Percentiles rank a stretch among this genome's conserved stretches.
These are phyloP conservation scores for Xanthorhoe spadicearia DNA, from an alignment of 2,888 invertebrate genomes.

Conservation along the genomic window DNA sequence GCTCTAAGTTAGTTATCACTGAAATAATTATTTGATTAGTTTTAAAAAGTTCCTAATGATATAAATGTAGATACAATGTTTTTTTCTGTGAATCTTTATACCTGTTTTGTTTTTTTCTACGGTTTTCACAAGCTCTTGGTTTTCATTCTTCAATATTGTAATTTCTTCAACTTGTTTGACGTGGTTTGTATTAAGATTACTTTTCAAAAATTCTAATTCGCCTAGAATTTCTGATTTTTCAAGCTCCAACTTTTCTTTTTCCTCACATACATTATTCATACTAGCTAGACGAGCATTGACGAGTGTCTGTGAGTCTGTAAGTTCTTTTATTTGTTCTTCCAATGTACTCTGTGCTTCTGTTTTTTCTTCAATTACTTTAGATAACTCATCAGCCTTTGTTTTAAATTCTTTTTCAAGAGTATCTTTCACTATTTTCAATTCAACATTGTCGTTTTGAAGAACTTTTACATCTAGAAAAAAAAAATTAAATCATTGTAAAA, in stretches of 20 bases:
- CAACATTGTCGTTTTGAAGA: slow-evolving; percentile 49
- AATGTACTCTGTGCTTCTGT: slow-evolving; percentile 48
- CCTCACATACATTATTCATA: slow-evolving; percentile 53
- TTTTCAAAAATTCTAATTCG: slow-evolving; percentile 36
- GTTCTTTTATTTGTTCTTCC: slow-evolving; percentile 51
- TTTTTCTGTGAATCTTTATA: slow-evolving; percentile 30
- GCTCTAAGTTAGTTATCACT: slow-evolving; percentile 61
- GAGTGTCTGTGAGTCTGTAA: slow-evolving; percentile 51
- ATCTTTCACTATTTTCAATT: slow-evolving; percentile 45
- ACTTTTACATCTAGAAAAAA: slow-evolving; percentile 48
- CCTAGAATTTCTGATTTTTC: slow-evolving; percentile 39
- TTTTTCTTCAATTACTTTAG: slow-evolving; percentile 43
- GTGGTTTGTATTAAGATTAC: slow-evolving; percentile 32
- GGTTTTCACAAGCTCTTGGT: slow-evolving; percentile 42
- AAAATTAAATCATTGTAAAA: slow-evolving; percentile 14
- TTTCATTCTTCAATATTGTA: slow-evolving; percentile 44
- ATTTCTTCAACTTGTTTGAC: slow-evolving; percentile 29
- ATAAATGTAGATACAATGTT: neutral
- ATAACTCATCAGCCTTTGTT: slow-evolving; percentile 43
- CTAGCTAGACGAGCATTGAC: slow-evolving; percentile 45
- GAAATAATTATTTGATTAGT: slow-evolving; percentile 44
- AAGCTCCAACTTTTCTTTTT: slow-evolving; percentile 43
- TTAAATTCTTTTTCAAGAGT: slow-evolving; percentile 43
- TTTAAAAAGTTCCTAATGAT: neutral
- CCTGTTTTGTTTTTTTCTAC: slow-evolving; percentile 59